phyloP scores from a whole-genome alignment of 2,113 vertebrate species.

The Pogonocichla stellata region DNA sequence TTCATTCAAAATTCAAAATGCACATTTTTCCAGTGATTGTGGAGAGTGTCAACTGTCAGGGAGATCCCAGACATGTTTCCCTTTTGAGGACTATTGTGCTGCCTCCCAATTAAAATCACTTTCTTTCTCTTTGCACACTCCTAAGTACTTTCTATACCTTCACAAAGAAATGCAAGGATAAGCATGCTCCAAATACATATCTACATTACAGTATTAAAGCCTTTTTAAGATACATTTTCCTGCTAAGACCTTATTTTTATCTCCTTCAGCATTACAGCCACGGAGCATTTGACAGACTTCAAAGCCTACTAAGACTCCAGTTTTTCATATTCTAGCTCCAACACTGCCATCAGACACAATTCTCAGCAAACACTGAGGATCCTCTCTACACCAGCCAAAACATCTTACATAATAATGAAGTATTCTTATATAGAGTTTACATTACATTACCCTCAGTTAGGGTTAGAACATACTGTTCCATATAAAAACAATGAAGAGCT shows the following conservation, averaged over 20 bases:
- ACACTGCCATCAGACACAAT: neutral
- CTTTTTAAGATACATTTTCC: neutral
- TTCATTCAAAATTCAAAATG: neutral
- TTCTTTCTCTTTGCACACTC: neutral
- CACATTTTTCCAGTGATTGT: neutral
- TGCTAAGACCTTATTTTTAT: neutral
- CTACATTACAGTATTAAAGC: neutral
- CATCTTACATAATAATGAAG: neutral
- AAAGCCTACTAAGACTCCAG: neutral
- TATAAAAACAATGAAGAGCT: neutral
- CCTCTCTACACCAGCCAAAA: neutral
- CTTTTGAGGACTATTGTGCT: neutral
- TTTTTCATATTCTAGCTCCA: neutral
- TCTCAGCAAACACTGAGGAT: neutral
- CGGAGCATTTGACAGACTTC: neutral
- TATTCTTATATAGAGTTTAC: neutral
- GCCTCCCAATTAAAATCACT: neutral
- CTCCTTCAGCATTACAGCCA: neutral
- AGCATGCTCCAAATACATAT: neutral
- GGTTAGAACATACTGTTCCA: neutral
- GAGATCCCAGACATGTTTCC: neutral
- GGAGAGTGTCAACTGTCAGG: neutral
- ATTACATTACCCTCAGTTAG: neutral
- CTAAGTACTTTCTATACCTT: neutral
- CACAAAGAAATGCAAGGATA: neutral